Evolutionary conservation across 2,113 vertebrate species (phyloP).

Genomic region (Cyanoramphus novaezelandiae): DNA sequence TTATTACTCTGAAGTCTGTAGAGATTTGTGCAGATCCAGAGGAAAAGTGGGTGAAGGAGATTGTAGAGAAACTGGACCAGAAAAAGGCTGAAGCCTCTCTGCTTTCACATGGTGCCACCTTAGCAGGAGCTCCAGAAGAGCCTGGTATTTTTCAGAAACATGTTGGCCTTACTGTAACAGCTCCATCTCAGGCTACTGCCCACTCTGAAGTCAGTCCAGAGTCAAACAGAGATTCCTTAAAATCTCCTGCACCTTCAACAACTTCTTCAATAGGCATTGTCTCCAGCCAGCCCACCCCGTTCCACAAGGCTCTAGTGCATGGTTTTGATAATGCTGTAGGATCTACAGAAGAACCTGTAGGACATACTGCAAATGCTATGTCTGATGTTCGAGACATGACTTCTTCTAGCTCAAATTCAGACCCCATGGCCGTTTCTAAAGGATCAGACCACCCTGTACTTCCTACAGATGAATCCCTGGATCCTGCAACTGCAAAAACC

Average conservation of each 20-base stretch:
- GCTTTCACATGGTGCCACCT: accelerated
- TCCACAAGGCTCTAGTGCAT: neutral
- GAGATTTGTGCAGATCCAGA: conserved; percentile 11
- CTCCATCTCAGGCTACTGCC: neutral
- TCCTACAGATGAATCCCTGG: neutral
- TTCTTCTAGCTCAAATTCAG: neutral
- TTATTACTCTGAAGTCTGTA: neutral
- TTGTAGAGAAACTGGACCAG: neutral
- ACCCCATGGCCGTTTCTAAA: neutral
- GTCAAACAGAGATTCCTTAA: neutral
- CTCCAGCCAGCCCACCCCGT: neutral
- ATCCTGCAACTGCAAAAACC: neutral
- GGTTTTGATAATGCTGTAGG: neutral
- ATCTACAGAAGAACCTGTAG: neutral
- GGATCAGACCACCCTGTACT: neutral
- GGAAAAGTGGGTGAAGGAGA: neutral
- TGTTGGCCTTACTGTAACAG: neutral
- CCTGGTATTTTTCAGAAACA: neutral
- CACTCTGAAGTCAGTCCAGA: neutral
- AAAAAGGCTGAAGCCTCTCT: neutral
- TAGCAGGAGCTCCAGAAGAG: neutral
- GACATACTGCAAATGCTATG: neutral
- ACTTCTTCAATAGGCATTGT: neutral
- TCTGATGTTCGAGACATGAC: neutral
- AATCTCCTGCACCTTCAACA: neutral